Conservation (phyloP, 2,888 invertebrate genomes). For the Campoletis raptor region DNA sequence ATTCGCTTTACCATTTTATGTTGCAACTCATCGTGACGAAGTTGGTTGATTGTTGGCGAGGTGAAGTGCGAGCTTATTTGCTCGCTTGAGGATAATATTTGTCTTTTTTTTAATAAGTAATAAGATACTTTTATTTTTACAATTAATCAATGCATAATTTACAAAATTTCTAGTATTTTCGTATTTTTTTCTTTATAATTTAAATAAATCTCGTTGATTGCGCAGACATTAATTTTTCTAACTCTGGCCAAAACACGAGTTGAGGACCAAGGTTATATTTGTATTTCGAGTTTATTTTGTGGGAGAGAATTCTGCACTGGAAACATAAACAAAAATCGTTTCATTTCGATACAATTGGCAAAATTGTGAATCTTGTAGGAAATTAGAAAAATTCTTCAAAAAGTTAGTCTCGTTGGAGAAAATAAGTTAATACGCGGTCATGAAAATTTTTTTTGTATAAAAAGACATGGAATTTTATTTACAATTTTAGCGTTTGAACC, state of each 20-base stretch:
- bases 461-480: background rate
- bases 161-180: constrained; percentile 37
- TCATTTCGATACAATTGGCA: background rate
- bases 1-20: background rate
- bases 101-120: constrained; percentile 5
- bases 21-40: background rate
- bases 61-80: constrained; percentile 16
- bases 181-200: constrained; percentile 1
- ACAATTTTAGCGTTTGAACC: constrained; percentile 1
- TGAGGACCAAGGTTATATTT: background rate
- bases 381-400: background rate
- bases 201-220: constrained; percentile 15
- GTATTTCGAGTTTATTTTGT: constrained; percentile 10
- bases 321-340: background rate
- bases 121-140: constrained; percentile 36
- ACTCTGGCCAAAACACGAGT: constrained; percentile 1
- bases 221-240: constrained; percentile 1
- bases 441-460: background rate
- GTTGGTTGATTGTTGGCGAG: constrained; percentile 24
- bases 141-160: constrained; percentile 47
- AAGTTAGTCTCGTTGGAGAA: background rate
- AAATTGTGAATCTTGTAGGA: background rate
- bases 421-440: constrained; percentile 5
- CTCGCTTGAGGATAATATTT: background rate
- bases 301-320: background rate